phyloP scores from a whole-genome alignment of 2,797 vertebrate genomes.

The Menidia menidia region DNA sequence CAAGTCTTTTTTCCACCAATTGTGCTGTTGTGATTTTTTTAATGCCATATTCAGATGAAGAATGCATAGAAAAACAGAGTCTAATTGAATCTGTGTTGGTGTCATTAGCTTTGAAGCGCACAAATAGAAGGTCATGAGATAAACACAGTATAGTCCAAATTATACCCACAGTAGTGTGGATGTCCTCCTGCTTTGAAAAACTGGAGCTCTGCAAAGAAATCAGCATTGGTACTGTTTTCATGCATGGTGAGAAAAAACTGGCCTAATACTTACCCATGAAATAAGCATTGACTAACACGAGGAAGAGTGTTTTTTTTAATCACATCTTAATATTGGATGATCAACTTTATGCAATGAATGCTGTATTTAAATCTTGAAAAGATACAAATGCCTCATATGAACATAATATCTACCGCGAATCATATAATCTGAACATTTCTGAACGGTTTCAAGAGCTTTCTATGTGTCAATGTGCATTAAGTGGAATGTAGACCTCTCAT shows the following conservation, averaged over 20 bases:
- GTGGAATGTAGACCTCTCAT: constrained; percentile 60
- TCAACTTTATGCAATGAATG: neutral
- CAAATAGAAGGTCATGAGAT: neutral
- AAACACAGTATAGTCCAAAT: constrained; percentile 14
- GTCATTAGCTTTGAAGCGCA: neutral
- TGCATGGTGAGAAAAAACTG: neutral
- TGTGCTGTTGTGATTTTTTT: no score
- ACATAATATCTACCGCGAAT: constrained; percentile 45
- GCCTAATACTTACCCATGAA: neutral
- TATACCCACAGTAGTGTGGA: neutral
- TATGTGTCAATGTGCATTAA: constrained; percentile 47
- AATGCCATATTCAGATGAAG: no score
- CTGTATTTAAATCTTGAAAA: neutral
- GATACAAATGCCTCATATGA: constrained; percentile 41
- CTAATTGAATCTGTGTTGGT: no score
- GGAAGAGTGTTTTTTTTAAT: no score
- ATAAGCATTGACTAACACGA: no score
- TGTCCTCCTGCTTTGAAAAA: constrained; percentile 2
- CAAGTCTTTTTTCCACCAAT: neutral
- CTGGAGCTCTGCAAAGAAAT: neutral
- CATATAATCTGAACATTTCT: constrained; percentile 46
- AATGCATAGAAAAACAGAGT: no score
- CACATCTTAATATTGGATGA: neutral
- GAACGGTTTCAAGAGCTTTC: constrained; percentile 38
- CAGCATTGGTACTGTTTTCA: neutral